Conservation (phyloP, 2,113 vertebrate genomes). For the Dunckerocampus dactyliophorus region DNA sequence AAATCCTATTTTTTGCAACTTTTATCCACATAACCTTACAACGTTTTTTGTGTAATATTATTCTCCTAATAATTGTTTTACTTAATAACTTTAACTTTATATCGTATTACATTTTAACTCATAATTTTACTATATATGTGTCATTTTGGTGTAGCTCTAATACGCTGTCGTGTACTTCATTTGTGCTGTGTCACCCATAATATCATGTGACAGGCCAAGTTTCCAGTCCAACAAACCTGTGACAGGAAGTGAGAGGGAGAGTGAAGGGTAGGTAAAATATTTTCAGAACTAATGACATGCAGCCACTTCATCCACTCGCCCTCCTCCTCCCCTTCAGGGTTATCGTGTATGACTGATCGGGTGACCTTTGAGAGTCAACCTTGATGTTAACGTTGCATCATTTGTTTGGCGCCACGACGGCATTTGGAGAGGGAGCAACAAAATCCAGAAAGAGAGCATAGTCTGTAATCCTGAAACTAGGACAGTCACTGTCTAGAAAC, state of each 20-base stretch:
- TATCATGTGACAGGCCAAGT: slow-evolving; percentile 49
- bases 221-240: slow-evolving; percentile 35
- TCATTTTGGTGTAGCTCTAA: not conserved
- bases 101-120: not conserved
- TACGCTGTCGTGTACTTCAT: too few relatives aligned
- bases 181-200: slow-evolving; percentile 38
- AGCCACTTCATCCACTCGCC: slow-evolving; percentile 8
- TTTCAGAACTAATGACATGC: slow-evolving; percentile 24
- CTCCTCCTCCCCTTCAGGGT: slow-evolving; percentile 38
- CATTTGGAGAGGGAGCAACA: slow-evolving; percentile 12
- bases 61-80: too few relatives aligned
- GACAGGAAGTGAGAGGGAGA: slow-evolving; percentile 23
- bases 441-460: slow-evolving; percentile 8
- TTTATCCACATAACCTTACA: too few relatives aligned
- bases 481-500: slow-evolving; percentile 65
- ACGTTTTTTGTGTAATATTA: too few relatives aligned
- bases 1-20: too few relatives aligned
- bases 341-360: slow-evolving; percentile 39
- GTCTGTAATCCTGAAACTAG: slow-evolving; percentile 57
- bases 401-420: slow-evolving; percentile 48
- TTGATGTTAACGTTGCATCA: slow-evolving; percentile 59
- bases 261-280: slow-evolving; percentile 15
- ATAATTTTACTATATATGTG: not conserved
- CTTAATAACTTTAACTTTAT: too few relatives aligned
- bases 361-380: slow-evolving; percentile 59